A percentile compares a stretch with the other conserved stretches of the same genome.
phyloP scores from a whole-genome alignment of 2,888 invertebrate species.

The Sepioteuthis lessoniana region DNA sequence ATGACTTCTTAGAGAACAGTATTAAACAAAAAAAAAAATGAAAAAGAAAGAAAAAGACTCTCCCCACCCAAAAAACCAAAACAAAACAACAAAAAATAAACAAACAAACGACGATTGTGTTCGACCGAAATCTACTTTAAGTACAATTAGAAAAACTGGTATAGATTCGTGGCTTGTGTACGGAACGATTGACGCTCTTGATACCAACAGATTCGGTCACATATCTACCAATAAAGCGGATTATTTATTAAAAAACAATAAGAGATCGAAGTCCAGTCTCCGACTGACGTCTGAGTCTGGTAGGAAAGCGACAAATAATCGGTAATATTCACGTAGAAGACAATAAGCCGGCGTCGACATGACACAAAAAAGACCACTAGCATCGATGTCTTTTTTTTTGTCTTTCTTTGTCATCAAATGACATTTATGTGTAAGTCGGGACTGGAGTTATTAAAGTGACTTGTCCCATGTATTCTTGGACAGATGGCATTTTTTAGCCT shows the following conservation, averaged over 20 bases:
- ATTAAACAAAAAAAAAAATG: no score
- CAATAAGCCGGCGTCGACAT: neutral
- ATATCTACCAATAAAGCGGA: neutral
- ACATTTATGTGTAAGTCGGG: neutral
- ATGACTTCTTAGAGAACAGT: no score
- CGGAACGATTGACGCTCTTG: neutral
- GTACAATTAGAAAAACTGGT: neutral
- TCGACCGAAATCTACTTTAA: neutral
- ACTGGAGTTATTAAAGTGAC: neutral
- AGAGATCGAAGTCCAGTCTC: neutral
- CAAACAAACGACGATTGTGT: neutral
- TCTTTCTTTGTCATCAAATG: neutral
- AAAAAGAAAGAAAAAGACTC: no score
- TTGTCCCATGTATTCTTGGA: neutral
- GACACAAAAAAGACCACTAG: neutral
- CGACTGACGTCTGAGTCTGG: neutral
- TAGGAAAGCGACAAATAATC: neutral
- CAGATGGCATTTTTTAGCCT: neutral
- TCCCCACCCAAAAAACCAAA: no score
- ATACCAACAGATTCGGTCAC: neutral
- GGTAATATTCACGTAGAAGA: neutral
- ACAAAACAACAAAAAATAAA: no score
- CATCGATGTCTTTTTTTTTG: neutral
- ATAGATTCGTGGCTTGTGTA: neutral
- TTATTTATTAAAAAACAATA: neutral